Evolutionary conservation across 2,797 vertebrate genomes (phyloP).

Genomic region (Parotocinclus haroldoi): DNA sequence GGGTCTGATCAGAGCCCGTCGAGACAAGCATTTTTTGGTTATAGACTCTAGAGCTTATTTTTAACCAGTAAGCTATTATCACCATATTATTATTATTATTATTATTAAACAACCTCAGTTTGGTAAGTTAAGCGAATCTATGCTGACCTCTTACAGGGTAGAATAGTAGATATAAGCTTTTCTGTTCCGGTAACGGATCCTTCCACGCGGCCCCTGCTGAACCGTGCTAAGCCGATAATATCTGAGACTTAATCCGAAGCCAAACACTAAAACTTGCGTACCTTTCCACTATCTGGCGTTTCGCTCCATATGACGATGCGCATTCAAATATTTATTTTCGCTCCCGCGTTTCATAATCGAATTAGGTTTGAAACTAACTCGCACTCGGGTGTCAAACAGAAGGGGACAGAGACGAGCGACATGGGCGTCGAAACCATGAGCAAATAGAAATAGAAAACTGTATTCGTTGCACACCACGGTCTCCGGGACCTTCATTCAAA

Average conservation of each 20-base stretch:
- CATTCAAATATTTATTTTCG: constrained; percentile 36
- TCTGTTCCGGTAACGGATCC: neutral
- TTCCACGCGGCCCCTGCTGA: constrained; percentile 2
- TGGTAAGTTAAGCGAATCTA: no score
- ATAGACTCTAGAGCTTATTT: no score
- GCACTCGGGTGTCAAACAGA: constrained; percentile 37
- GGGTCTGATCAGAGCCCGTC: no score
- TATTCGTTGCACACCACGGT: constrained; percentile 24
- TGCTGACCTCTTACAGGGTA: neutral
- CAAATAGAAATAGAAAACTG: constrained; percentile 29
- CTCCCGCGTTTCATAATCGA: constrained; percentile 40
- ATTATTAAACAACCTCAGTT: no score
- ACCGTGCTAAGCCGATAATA: constrained; percentile 12
- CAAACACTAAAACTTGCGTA: constrained; percentile 13
- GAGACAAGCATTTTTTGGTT: no score
- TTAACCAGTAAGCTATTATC: no score
- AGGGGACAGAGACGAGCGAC: constrained; percentile 11
- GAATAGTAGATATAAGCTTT: constrained; percentile 4
- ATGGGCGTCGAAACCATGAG: constrained; percentile 36
- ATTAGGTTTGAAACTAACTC: constrained; percentile 52
- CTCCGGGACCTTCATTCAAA: constrained; percentile 43
- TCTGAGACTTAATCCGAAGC: constrained; percentile 8
- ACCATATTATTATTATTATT: no score
- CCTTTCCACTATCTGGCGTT: constrained; percentile 14
- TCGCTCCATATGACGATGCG: constrained; percentile 8